Evolutionary conservation across 2,888 invertebrate species (phyloP).

Genomic region (Steromphala cineraria): DNA sequence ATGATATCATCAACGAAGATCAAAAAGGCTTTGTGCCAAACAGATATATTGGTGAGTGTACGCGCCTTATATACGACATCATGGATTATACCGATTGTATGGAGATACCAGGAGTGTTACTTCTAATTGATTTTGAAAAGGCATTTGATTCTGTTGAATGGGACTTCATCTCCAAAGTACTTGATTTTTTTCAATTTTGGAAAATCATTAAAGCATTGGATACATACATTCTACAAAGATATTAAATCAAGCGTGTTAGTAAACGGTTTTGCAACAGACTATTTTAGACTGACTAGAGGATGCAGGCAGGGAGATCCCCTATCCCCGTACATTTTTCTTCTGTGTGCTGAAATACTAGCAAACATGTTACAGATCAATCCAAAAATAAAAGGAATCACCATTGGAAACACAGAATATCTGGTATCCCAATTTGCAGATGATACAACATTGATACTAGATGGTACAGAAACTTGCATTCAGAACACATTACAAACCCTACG

Average conservation of each 20-base stretch:
- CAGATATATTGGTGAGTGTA: slow-evolving; percentile 7
- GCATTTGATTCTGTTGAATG: not conserved
- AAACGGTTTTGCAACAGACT: not conserved
- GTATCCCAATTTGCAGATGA: slow-evolving; percentile 25
- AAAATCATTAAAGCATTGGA: not conserved
- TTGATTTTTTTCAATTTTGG: not conserved
- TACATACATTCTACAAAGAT: not conserved
- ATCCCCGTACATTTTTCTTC: not conserved
- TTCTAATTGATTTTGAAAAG: slow-evolving; percentile 18
- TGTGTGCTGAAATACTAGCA: slow-evolving; percentile 13
- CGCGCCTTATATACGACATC: not conserved
- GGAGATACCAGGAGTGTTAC: not conserved
- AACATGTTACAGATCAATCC: slow-evolving; percentile 1
- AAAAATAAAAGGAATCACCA: slow-evolving; percentile 13
- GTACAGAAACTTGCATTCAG: slow-evolving; percentile 1
- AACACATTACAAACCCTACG: not conserved
- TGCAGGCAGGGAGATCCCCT: slow-evolving; percentile 26
- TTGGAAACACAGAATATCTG: not conserved
- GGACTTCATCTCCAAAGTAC: not conserved
- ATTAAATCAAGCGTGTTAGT: not conserved
- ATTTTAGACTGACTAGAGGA: not conserved
- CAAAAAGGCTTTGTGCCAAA: not conserved
- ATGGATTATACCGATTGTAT: not conserved
- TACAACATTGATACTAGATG: slow-evolving; percentile 23
- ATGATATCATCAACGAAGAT: not conserved